Base-by-base conservation (phyloP, 2,888 invertebrate species). In the Leistus spinibarbis region DNA sequence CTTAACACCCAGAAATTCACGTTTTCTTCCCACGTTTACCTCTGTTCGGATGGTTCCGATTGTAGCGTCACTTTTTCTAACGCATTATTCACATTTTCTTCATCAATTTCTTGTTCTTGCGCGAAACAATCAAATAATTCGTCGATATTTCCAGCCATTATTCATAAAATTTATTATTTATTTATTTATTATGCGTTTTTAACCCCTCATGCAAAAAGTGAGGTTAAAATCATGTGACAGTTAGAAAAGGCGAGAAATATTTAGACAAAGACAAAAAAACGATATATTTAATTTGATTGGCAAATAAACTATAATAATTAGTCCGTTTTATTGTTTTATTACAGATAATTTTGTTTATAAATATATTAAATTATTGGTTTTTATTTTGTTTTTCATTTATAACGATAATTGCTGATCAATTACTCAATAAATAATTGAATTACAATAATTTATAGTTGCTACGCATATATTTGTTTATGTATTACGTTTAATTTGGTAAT, bases 111-210 rank as follows among this genome's bases (percentile, higher is more conserved):
- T n/a, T 78, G 77, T 9, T 77, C 78, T 77, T 84, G 82, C 56
- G 84, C 83, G 78, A 86, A 85, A 78, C 85, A 85, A 70, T 84
- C 82, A 77, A 86, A 86, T 73, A 86, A 81, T 79, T 85, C 84
- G 77, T 85, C 85, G 72, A 86, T 85, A 65, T 81, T 82, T 54
- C 84, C 83, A 77, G 83, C 82, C 85, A 86, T 86, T 57, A 60
- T 66, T 63, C 9, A 7, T 16, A 16, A 62, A 63, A 22, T 9
- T 4, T 7, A 27, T 9, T 1, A 40, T 1, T 1, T 40, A 3
- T 40, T 40, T 40, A 13, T 40, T 40, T 40, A 40, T 40, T 40
- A 10, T 0, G 4, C 7, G 13, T 40, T 5, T 5, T 40, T 40
- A 40, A 40, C 40, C 40, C 40, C 40, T 7, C 40, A 40, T 40